phyloP scores from a whole-genome alignment of 2,113 vertebrate species.

The Neomonachus schauinslandi region DNA sequence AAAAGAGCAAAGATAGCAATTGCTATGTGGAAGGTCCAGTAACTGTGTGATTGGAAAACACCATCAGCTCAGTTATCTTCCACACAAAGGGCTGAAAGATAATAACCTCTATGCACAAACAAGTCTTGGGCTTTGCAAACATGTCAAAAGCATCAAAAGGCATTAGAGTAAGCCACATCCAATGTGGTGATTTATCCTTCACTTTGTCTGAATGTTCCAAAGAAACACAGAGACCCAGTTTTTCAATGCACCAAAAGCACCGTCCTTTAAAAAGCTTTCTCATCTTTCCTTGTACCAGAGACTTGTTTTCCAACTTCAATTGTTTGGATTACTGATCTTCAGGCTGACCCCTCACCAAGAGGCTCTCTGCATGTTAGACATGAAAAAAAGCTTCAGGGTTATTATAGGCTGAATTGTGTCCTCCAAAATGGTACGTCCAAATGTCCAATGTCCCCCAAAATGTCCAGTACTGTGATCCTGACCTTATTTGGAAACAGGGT shows the following conservation, averaged over 20 bases:
- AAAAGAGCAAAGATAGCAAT: neutral
- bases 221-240: conserved; percentile 57
- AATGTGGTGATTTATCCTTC: conserved; percentile 61
- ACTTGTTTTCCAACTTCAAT: conserved; percentile 48
- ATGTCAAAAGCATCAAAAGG: conserved; percentile 75
- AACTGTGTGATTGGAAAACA: conserved; percentile 35
- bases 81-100: conserved; percentile 71
- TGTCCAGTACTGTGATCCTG: neutral
- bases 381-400: neutral
- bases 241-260: conserved; percentile 51
- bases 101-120: conserved; percentile 73
- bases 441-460: neutral
- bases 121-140: conserved; percentile 75
- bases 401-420: neutral
- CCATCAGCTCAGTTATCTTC: conserved; percentile 52
- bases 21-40: neutral
- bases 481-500: neutral
- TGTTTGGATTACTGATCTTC: conserved; percentile 11
- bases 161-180: conserved; percentile 74
- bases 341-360: neutral
- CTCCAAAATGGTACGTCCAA: neutral
- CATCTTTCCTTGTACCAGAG: conserved; percentile 16
- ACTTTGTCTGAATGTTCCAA: conserved; percentile 63
- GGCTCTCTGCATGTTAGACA: neutral
- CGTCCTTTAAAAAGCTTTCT: conserved; percentile 58